phyloP scores from a whole-genome alignment of 2,113 vertebrate genomes.

The Nesoenas mayeri region DNA sequence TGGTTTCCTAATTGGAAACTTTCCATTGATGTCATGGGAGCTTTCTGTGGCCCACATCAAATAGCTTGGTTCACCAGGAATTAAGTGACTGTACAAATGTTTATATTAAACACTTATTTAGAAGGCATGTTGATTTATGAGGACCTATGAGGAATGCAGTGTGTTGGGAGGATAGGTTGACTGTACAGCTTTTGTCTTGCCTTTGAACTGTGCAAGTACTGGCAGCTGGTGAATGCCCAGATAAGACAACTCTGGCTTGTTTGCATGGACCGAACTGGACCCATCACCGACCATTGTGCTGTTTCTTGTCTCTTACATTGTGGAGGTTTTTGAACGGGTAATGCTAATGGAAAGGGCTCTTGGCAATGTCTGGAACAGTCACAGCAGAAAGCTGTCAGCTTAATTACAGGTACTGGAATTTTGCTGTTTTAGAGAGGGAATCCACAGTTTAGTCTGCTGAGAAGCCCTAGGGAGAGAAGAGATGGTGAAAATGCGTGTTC shows the following conservation, averaged over 20 bases:
- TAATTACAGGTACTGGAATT: conserved; percentile 37
- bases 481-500: background rate
- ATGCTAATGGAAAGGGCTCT: background rate
- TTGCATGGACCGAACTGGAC: background rate
- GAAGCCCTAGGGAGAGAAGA: background rate
- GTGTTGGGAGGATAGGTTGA: conserved; percentile 28
- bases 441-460: conserved; percentile 64
- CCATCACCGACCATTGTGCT: rapidly evolving
- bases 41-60: conserved; percentile 17
- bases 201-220: background rate
- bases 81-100: conserved; percentile 51
- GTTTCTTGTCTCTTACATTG: background rate
- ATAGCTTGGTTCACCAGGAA: background rate
- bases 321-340: background rate
- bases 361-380: background rate
- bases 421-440: conserved; percentile 28
- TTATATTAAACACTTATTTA: conserved; percentile 47
- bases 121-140: conserved; percentile 19
- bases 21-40: conserved; percentile 31
- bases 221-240: background rate
- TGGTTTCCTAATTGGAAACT: conserved; percentile 24
- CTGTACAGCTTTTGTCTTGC: conserved; percentile 5
- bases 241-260: background rate
- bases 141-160: conserved; percentile 14
- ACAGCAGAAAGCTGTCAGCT: background rate